Base-by-base conservation (phyloP, 64 coral and sea anemone species). In the Cladopsammia gracilis region DNA sequence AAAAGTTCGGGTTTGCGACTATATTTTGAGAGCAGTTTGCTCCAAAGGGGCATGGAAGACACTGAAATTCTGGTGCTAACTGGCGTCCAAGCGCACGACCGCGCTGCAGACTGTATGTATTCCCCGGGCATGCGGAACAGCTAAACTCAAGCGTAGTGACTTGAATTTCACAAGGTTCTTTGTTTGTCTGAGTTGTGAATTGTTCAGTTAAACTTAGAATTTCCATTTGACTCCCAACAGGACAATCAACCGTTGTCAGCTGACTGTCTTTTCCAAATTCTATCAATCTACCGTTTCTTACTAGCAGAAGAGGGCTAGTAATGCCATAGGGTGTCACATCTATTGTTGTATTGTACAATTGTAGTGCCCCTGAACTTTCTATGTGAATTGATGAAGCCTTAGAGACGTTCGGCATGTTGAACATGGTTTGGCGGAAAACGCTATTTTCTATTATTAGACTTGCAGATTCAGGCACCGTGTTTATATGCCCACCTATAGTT, bases 41-140 rank as follows among this genome's bases (percentile, higher is more conserved):
- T 80, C 85, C 92, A 44, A 81, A 94, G 51, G 92, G 92, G 45
- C 92, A 94, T 19, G 85, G 75, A 23, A 88, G 72, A 87, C 92
- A 94, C 69, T 94, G 20, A n/a, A 94, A 82, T 80, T 15, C 22
- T 18, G n/a, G 34, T 25, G 48, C 61, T 15, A 60, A 23, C 4
- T 48, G 2, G 25, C 50, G 25, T 20, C 91, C 76, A 47, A 15
- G 49, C 3, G 57, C 70, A 25, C 19, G 19, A 3, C 86, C 92
- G 18, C 73, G 65, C 44, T 88, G 68, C n/a, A 94, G 49, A 50
- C 64, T 94, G 64, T 88, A 94, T 12, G 18, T 73, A 34, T 54
- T 77, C 58, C 54, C 48, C 6, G n/a, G 16, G 20, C 92, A 94
- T 80, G 64, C 5, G 1, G 70, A 62, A 47, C 92, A 94, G 22